Conservation (phyloP, 2,888 invertebrate genomes). For the Morpho achilles region DNA sequence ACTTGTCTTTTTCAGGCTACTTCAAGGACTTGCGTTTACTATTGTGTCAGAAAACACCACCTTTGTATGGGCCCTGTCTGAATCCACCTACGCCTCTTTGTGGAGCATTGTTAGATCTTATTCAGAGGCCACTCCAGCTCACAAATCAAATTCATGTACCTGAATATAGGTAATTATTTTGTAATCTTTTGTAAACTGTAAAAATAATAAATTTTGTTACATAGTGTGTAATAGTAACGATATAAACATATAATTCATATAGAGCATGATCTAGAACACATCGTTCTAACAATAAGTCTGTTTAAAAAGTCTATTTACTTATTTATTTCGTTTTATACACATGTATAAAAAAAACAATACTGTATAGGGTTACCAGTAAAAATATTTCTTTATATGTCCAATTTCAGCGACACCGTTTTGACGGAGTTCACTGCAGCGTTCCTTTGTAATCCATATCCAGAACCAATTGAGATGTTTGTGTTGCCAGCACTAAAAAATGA, state of each 20-base stretch:
- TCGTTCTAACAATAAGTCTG: too few species aligned
- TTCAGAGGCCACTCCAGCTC: conserved; percentile 85
- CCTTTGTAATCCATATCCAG: conserved; percentile 82
- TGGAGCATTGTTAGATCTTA: conserved; percentile 85
- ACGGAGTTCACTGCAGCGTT: conserved; percentile 83
- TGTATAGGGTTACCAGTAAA: not conserved
- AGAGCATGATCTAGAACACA: too few species aligned
- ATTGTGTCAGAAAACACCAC: conserved; percentile 84
- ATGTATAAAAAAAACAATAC: too few species aligned
- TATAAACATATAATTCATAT: too few species aligned
- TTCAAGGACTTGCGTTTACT: conserved; percentile 85
- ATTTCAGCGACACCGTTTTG: conserved; percentile 58
- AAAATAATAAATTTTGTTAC: not conserved
- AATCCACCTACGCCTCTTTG: conserved; percentile 86
- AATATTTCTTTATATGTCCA: not conserved
- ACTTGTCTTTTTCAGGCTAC: conserved; percentile 77
- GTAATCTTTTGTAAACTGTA: too few species aligned
- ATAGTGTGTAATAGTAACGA: too few species aligned
- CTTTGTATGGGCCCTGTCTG: conserved; percentile 82
- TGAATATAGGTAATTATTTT: conserved; percentile 64
- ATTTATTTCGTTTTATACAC: too few species aligned
- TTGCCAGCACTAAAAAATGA: conserved; percentile 82
- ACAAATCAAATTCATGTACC: conserved; percentile 61
- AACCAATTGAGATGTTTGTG: conserved; percentile 83
- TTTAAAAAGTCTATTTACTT: too few species aligned